A percentile compares a stretch with the other conserved stretches of the same genome.
Conservation (phyloP, 2,888 invertebrate species). For the Trachelus stipa region DNA sequence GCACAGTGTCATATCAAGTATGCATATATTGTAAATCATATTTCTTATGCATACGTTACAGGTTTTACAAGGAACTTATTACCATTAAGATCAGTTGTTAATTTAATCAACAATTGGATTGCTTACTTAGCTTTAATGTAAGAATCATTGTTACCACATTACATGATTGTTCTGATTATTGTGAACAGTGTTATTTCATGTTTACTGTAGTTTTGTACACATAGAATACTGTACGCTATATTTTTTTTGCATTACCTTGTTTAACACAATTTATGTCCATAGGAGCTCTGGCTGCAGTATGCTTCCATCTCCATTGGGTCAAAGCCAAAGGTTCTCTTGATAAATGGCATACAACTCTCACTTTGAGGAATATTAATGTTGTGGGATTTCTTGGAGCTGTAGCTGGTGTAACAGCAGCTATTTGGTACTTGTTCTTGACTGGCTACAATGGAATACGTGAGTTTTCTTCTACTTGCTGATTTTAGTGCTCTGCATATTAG, state of each 20-base stretch:
- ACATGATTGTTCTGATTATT: neutral
- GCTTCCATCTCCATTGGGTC: constrained; percentile 46
- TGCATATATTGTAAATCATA: neutral
- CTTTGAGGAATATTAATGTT: constrained; percentile 39
- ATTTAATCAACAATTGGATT: constrained; percentile 23
- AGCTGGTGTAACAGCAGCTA: constrained; percentile 33
- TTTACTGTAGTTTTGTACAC: neutral
- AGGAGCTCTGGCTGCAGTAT: constrained; percentile 40
- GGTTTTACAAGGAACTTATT: neutral
- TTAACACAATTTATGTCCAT: neutral
- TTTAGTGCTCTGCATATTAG: neutral
- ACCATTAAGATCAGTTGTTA: neutral
- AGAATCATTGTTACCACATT: neutral
- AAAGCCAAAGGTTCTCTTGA: constrained; percentile 38
- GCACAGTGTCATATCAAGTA: neutral
- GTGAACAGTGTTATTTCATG: neutral
- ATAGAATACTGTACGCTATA: neutral
- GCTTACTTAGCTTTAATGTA: neutral
- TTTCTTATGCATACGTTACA: neutral
- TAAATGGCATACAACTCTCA: constrained; percentile 38
- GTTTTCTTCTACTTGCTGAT: constrained; percentile 17
- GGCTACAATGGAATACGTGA: constrained; percentile 45
- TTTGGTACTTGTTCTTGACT: constrained; percentile 48
- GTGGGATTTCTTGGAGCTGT: constrained; percentile 43
- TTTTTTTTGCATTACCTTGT: neutral